Base-by-base conservation (phyloP, 1,140 invertebrate species). In the Plodia interpunctella region DNA sequence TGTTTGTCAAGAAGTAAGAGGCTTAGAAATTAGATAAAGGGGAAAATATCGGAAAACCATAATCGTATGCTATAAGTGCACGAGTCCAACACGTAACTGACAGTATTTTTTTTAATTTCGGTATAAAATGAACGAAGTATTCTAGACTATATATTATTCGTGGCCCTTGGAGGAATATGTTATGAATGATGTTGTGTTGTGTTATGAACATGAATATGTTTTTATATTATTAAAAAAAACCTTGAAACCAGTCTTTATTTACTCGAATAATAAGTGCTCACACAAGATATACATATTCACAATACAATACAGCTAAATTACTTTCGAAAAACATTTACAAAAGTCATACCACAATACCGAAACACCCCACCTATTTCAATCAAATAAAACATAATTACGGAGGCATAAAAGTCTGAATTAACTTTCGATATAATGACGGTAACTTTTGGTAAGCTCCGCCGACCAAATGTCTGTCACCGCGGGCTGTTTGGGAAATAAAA, bases 341-440 rank as follows among this genome's bases (percentile, higher is more conserved):
- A 35, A 35, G 8, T 2, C 3, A 11, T 10, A 35, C 32, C 32
- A 13, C 32, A 35, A 13, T 35, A 35, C 32, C 2, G 2, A 35
- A 3, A 5, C 2, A 9, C 32, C 9, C 8, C 9, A 11, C 13
- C 32, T 35, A 35, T 35, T 35, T 9, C 4, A 35, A 35, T 35
- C 32, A 25, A 25, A 13, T 35, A 35, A 11, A 35, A 35, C 32
- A 44, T 44, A 44, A 44, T 44, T 44, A 44, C 38, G 13, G 38
- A 44, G 13, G 38, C 38, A 44, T 44, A 44, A 44, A 44, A 44
- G 38, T 5, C 5, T 10, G 38, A 44, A 44, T 44, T 15, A 44
- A 44, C 38, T 44, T 44, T 44, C 38, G 38, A 44, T 44, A 44
- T 44, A 44, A 44, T 44, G 38, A 44, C 15, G 38, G 38, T n/a